phyloP scores from a whole-genome alignment of 2,113 vertebrate species.

The Bagarius yarrelli region DNA sequence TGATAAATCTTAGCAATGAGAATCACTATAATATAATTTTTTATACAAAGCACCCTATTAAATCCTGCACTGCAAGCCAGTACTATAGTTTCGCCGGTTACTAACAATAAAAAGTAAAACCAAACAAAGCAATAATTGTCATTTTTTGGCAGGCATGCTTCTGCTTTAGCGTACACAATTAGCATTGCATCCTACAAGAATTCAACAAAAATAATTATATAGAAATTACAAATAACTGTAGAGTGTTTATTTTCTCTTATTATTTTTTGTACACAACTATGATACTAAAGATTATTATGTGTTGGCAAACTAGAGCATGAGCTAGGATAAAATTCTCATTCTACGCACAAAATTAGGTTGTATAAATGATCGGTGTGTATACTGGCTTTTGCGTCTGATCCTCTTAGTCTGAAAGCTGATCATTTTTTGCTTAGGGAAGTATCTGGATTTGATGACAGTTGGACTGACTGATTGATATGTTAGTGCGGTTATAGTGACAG shows the following conservation, averaged over 20 bases:
- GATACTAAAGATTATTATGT: too few relatives aligned
- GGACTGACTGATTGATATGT: conserved; percentile 9
- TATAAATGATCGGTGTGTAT: neutral
- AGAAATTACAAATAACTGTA: neutral
- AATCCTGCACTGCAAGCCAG: neutral
- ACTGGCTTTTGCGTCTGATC: neutral
- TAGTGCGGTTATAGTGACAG: neutral
- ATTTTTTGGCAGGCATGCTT: neutral
- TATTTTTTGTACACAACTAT: neutral
- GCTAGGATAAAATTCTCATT: neutral
- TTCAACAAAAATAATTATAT: neutral
- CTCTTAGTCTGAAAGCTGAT: neutral
- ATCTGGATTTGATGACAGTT: neutral
- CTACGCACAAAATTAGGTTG: neutral
- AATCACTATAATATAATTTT: neutral
- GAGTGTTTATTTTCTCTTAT: neutral
- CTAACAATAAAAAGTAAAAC: neutral
- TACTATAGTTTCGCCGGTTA: neutral
- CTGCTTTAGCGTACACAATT: neutral
- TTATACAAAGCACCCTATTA: neutral
- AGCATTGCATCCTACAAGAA: neutral
- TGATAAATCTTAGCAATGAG: neutral
- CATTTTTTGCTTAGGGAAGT: neutral
- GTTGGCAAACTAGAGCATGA: too few relatives aligned
- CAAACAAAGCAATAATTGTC: neutral